Conservation (phyloP, 2,888 invertebrate species). For the Lithophane socia region DNA sequence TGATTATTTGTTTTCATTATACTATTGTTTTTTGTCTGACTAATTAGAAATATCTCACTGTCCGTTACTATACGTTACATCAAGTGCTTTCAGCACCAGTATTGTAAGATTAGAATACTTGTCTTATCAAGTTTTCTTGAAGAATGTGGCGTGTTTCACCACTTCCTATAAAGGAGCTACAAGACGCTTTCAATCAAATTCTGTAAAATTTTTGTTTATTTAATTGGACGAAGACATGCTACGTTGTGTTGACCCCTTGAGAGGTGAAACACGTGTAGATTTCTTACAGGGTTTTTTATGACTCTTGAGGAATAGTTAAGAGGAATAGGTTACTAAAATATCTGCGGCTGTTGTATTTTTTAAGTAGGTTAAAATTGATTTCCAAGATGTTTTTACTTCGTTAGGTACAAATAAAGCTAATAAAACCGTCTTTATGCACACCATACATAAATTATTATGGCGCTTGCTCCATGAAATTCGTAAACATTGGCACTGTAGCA, state of each 20-base stretch:
- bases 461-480: slow-evolving; percentile 2
- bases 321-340: too few species aligned
- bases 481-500: slow-evolving; percentile 17
- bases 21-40: not conserved
- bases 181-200: not conserved
- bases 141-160: not conserved
- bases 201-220: not conserved
- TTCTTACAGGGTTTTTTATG: too few species aligned
- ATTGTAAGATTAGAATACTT: not conserved
- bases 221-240: not conserved
- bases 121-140: not conserved
- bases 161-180: not conserved
- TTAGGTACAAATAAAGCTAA: too few species aligned
- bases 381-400: too few species aligned
- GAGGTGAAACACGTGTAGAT: too few species aligned
- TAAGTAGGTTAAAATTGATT: too few species aligned
- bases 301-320: too few species aligned
- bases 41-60: not conserved
- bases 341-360: too few species aligned
- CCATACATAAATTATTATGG: not conserved
- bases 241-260: too few species aligned
- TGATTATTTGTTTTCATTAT: not conserved
- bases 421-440: too few species aligned
- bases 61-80: not conserved
- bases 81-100: not conserved